These are phyloP conservation scores for Psittacula cyanocephala DNA, from an alignment of 2,113 vertebrate species.

Conservation along the genomic window DNA sequence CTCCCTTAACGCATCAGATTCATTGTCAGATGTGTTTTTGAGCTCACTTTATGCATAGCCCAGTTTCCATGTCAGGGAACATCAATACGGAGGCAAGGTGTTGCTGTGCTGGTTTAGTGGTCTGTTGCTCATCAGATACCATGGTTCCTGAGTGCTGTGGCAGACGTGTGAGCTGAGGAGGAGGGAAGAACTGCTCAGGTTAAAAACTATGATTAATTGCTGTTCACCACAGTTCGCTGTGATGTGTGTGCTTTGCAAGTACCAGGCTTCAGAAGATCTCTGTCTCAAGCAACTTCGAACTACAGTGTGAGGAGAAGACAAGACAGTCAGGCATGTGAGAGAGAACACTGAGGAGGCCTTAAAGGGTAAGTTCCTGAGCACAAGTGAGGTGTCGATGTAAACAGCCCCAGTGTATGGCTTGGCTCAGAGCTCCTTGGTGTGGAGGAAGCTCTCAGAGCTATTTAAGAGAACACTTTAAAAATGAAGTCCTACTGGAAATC, in stretches of 20 bases:
- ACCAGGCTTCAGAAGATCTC: neutral
- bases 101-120: neutral
- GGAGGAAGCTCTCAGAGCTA: neutral
- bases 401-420: neutral
- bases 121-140: neutral
- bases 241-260: neutral
- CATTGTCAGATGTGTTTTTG: neutral
- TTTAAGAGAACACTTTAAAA: neutral
- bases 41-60: neutral
- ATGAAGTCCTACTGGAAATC: neutral
- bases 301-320: neutral
- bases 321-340: neutral
- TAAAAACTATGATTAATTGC: neutral
- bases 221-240: neutral
- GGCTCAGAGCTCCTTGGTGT: neutral
- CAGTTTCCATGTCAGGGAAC: neutral
- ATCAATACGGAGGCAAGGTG: neutral
- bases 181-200: neutral
- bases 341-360: neutral
- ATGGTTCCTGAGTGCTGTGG: neutral
- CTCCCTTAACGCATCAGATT: fast-evolving
- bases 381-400: neutral
- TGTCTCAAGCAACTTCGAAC: neutral
- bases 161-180: neutral
- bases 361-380: neutral